Conservation (phyloP, 2,113 vertebrate species). For the Prochilodus magdalenae region DNA sequence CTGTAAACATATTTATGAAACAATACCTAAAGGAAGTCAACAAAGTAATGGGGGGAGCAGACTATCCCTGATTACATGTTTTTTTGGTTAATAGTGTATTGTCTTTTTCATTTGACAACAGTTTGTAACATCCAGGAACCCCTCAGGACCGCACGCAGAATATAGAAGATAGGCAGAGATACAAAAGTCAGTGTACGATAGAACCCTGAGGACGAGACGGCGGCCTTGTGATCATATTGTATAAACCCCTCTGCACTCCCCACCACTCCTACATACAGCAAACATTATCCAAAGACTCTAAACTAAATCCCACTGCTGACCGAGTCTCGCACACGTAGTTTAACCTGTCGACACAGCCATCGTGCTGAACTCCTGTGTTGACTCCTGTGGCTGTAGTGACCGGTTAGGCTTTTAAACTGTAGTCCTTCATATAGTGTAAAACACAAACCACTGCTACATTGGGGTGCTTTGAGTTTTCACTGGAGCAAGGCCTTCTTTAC, state of each 20-base stretch:
- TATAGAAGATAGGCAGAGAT: background rate
- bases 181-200: slow-evolving; percentile 23
- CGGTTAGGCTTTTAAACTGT: background rate
- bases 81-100: too few species aligned
- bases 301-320: background rate
- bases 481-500: background rate
- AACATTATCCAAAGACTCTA: background rate
- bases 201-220: slow-evolving; percentile 43
- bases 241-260: background rate
- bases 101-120: background rate
- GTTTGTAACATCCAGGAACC: background rate
- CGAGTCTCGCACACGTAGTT: background rate
- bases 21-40: background rate
- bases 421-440: slow-evolving; percentile 15
- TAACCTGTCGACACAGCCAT: background rate
- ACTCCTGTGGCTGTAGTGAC: background rate
- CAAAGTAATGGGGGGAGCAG: background rate
- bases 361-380: background rate
- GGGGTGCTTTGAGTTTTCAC: background rate
- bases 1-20: slow-evolving; percentile 4
- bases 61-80: slow-evolving; percentile 12
- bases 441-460: background rate
- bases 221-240: background rate
- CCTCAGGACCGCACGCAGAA: background rate
- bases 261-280: background rate